Base-by-base conservation (phyloP, 2,113 vertebrate genomes). In the Picathartes gymnocephalus region DNA sequence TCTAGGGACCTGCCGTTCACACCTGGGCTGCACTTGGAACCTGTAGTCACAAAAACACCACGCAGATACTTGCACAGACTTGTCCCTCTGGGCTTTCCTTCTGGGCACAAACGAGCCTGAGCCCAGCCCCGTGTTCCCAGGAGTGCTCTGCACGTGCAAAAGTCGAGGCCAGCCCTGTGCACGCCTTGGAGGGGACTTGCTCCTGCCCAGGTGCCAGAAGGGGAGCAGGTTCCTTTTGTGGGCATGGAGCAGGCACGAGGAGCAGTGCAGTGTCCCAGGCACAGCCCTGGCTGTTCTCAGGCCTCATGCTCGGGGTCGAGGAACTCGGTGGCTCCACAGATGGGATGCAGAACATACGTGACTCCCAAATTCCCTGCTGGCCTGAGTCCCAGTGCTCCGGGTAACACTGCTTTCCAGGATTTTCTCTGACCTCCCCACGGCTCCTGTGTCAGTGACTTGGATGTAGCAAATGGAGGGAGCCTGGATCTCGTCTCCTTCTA, bases 391-490 rank as follows among this genome's bases (percentile, higher is more conserved):
- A 74, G 71, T 25, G 61, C 40, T 91, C 65, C 0, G 78, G 61
- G 33, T 81, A 51, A n/a, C 0, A 3, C 70, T 80, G 95, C 94
- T 96, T 95, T 97, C 88, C 88, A 96, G 96, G 95, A 92, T 95
- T 97, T 94, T 94, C 78, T 90, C 82, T 88, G 35, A 95, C 92
- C 94, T 93, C 76, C 13, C 33, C 18, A 0, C 4, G 76, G 45
- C 83, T 94, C 72, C 68, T 81, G 76, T 90, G 96, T 97, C 95
- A 96, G 56, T 95, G 94, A 93, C 96, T 84, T 81, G 51, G 72
- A 77, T 73, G 47, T 48, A 58, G 82, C 18, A 56, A 60, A 73
- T 2, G 2, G 35, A 62, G 39, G 50, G 40, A 81, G 73, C 56
- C 4, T 16, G 57, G 56, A 73, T 81, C 42, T 53, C 8, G 1